Evolutionary conservation across 2,888 invertebrate species (phyloP), one percentile per base, ranked within the genome.

Genomic region (Ametastegia equiseti): DNA sequence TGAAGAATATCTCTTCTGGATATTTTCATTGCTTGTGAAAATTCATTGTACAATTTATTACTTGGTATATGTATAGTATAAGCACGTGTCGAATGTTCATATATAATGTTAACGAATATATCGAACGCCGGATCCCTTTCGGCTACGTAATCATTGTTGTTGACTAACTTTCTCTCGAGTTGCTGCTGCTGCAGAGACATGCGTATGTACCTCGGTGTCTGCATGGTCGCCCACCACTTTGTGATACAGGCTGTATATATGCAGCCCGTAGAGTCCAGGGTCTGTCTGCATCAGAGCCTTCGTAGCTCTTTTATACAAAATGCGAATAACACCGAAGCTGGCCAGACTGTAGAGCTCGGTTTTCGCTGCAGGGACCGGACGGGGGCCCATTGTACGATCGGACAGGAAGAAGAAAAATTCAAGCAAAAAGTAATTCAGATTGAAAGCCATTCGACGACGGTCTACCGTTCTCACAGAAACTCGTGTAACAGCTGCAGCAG

Each of bases 111-210:
- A 7, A 75, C 75, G 23, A 75, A 36, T 75, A n/a, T n/a, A 54
- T 75, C 54, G 75, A 75, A 75, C 36, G 47, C 30, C 30, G 78
- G 63, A 78, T 78, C 78, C 78, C 63, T 42, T n/a, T 78, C 60
- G 27, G 78, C 81, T 60, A 65, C 81, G 81, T 81, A 81, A 81
- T 81, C 81, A 81, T 81, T 77, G 67, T 80, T 78, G 81, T 81
- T 81, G 81, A 81, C 81, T 77, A 60, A 81, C 81, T 81, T 81
- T 81, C 81, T 75, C 81, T 63, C 65, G 47, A 6, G 77, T 23
- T 54, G 54, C 30, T 33, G 47, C 33, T 54, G 54, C 30, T 33
- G 47, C 45, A 63, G 81, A n/a, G 81, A 77, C 42, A 78, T 47
- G 71, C 67, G 19, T 39, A 36, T 47, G 30, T 78, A 78, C 78